Evolutionary conservation across 2,888 invertebrate genomes (phyloP), one percentile per base, ranked within the genome.

Genomic region (Scaptomyza polygonia): DNA sequence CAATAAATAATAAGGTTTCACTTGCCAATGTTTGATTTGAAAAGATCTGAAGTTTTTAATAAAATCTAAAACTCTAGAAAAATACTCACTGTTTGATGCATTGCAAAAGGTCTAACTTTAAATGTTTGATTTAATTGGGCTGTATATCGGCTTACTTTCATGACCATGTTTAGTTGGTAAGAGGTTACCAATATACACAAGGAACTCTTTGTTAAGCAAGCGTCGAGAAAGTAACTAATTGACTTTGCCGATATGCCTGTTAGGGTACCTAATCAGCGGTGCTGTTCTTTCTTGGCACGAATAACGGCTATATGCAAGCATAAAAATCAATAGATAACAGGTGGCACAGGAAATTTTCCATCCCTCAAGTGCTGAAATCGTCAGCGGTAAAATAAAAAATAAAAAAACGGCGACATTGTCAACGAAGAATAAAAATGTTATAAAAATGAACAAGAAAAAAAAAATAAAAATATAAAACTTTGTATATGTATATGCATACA

Each of bases 301-400:
- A 66, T 64, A 55, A 62, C 48, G 71, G 57, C 76, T 75, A 75
- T 81, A 68, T 67, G 30, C 61, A 71, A 63, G 52, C 56, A 72
- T 76, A 70, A 82, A 87, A 82, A 87, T 82, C 88, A 82, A 87
- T 82, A 86, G 88, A 86, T 87, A 82, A 86, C 82, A 82, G 82
- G 82, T 82, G 88, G 80, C 73, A 62, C 65, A 67, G 83, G 80
- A 85, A 83, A 70, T 14, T 48, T 36, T 49, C 44, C 42, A 45
- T 30, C 72, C 44, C 27, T 16, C n/a, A 32, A 65, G 36, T 29
- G 30, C 47, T 48, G 58, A 56, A 64, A 57, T 64, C 62, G 64
- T 75, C 49, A 67, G 43, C 72, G 27, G 51, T 47, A 63, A 68
- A 70, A n/a, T n/a, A n/a, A 62, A 52, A 34, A 55, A 21, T 58